These are phyloP conservation scores for Zele albiditarsus DNA, from an alignment of 2,888 invertebrate species.

Conservation along the genomic window DNA sequence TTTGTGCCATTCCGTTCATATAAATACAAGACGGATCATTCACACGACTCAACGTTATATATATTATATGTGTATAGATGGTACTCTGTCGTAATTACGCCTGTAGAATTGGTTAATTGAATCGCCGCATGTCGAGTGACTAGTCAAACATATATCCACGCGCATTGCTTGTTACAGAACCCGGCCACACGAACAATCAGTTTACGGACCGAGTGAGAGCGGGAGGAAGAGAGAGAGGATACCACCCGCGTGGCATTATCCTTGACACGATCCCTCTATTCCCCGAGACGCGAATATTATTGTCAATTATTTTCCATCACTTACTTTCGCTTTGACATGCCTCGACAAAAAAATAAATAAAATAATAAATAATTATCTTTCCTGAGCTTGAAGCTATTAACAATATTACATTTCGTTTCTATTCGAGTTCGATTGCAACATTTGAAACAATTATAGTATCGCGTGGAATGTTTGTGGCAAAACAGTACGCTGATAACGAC, in stretches of 20 bases:
- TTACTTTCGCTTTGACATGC: background rate
- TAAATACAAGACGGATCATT: slow-evolving; percentile 23
- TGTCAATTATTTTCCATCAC: background rate
- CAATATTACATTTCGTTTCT: background rate
- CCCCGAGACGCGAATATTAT: background rate
- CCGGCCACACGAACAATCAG: slow-evolving; percentile 7
- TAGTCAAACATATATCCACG: slow-evolving; percentile 31
- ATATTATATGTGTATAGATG: slow-evolving; percentile 21
- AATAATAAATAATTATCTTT: background rate
- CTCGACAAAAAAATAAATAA: background rate
- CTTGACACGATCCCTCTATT: slow-evolving; percentile 24
- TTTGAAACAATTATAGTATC: background rate
- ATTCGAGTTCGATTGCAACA: background rate
- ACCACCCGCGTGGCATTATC: background rate
- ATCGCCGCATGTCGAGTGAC: slow-evolving; percentile 28
- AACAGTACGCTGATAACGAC: background rate
- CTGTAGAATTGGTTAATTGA: slow-evolving; percentile 32
- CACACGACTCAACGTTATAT: background rate
- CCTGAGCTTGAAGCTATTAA: background rate
- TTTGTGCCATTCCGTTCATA: slow-evolving; percentile 27
- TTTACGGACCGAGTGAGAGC: background rate
- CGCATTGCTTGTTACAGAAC: background rate
- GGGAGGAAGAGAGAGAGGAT: background rate
- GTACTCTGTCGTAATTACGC: slow-evolving; percentile 32
- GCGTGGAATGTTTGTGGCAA: background rate